Percentiles rank a stretch among this genome's conserved stretches.
Conservation (phyloP, 2,797 vertebrate genomes). For the Loris lydekkerianus region DNA sequence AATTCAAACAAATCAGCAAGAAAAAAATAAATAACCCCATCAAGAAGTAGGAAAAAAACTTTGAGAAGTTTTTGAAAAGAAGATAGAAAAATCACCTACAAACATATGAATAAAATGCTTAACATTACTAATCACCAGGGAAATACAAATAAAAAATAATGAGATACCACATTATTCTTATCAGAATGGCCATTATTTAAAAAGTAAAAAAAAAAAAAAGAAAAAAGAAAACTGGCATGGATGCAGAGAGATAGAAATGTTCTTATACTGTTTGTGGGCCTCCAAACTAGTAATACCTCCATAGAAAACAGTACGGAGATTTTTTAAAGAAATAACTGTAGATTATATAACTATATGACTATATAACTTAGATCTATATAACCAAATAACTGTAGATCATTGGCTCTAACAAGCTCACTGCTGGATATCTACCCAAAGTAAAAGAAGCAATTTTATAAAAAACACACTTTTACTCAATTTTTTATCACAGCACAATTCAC, state of each 20-base stretch:
- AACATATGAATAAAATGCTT: neutral
- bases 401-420: neutral
- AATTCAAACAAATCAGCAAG: neutral
- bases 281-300: neutral
- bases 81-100: neutral
- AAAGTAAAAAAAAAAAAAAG: too few relatives aligned
- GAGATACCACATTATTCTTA: neutral
- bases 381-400: neutral
- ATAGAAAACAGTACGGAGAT: neutral
- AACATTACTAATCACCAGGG: neutral
- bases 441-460: neutral
- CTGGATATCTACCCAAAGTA: neutral
- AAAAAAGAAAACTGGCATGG: neutral
- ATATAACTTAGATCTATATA: too few relatives aligned
- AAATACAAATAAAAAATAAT: neutral
- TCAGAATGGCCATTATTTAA: too few relatives aligned
- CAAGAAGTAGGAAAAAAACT: neutral
- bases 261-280: neutral
- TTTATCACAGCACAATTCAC: neutral
- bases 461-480: neutral
- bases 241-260: neutral
- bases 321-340: neutral
- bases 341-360: too few relatives aligned
- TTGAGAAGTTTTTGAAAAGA: neutral
- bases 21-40: neutral